Base-by-base conservation (phyloP, 2,888 invertebrate species). In the Colletes collaris region DNA sequence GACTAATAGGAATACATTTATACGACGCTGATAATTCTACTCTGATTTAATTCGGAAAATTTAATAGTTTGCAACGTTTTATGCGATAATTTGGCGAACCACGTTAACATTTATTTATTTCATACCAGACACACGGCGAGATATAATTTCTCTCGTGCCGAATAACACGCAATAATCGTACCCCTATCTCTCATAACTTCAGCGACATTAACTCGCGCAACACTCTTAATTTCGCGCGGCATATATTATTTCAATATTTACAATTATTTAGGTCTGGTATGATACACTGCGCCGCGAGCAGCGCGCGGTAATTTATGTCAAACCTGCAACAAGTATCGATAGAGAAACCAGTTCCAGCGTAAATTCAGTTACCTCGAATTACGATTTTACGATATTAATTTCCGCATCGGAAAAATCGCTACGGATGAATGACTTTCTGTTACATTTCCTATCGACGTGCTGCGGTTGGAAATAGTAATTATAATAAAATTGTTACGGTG, bases 261-360 rank as follows among this genome's bases (percentile, higher is more conserved):
- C 52, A 16, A 16, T 59, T 59, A 59, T 59, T 16, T 16, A 5
- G 40, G 16, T 16, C 16, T 19, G 16, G 6, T 7, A 19, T 50
- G 50, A n/a, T 50, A 50, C 4, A 50, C 50, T n/a, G 2, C n/a
- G 7, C n/a, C n/a, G n/a, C 13, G 59, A 40, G 16, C 10, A 59
- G 10, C 16, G 44, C 59, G n/a, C 37, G 13, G 16, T 59, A 16
- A 59, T 56, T 56, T 56, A 46, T 46, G 6, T 56, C 56, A 56
- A 56, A 13, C 27, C 13, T 27, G 55, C 55, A 56, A 27, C 7
- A 35, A 56, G 35, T 35, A 56, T 56, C 13, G 35, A 6, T 35
- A 35, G 35, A 46, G 44, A 46, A 46, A 46, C 44, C 44, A 46
- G 44, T 46, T 46, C 1, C 10, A 6, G 10, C 44, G 8, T 46